These are phyloP conservation scores for Microctenopoma steveboyesi DNA, from an alignment of 2,797 vertebrate genomes.

Conservation along the genomic window DNA sequence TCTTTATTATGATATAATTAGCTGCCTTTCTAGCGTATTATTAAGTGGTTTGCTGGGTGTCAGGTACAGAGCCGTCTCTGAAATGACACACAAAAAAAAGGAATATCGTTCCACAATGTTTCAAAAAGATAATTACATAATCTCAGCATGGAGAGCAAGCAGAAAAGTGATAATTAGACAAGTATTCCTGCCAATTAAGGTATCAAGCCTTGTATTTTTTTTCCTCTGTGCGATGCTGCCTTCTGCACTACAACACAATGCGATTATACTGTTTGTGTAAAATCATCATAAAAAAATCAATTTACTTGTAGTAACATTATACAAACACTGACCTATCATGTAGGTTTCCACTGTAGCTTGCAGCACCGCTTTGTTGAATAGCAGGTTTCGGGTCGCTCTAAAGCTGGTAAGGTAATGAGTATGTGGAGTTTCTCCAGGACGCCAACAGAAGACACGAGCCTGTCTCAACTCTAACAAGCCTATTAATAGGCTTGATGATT, in stretches of 20 bases:
- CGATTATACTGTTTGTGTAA: conserved; percentile 24
- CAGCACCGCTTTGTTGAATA: conserved; percentile 6
- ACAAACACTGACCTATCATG: conserved; percentile 1
- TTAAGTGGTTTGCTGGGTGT: conserved; percentile 83
- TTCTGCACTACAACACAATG: conserved; percentile 28
- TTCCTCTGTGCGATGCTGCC: conserved; percentile 19
- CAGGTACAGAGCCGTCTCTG: conserved; percentile 81
- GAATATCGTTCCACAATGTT: conserved; percentile 77
- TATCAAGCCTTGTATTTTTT: conserved; percentile 50
- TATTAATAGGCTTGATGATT: conserved; percentile 75
- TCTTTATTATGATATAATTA: conserved; percentile 86
- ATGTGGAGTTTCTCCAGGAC: conserved; percentile 22
- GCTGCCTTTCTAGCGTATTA: conserved; percentile 81
- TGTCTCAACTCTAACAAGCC: conserved; percentile 48
- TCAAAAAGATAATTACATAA: conserved; percentile 85
- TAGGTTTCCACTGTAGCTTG: conserved; percentile 1
- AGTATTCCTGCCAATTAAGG: conserved; percentile 82
- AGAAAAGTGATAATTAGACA: conserved; percentile 85
- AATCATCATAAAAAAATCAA: conserved; percentile 12
- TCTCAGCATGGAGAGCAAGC: conserved; percentile 74
- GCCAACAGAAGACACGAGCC: conserved; percentile 27
- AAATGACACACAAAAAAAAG: conserved; percentile 75
- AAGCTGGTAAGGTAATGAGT: conserved; percentile 18
- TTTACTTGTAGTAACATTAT: neutral
- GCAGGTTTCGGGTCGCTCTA: conserved; percentile 5